Base-by-base conservation (phyloP, 2,113 vertebrate species). In the Channa argus region DNA sequence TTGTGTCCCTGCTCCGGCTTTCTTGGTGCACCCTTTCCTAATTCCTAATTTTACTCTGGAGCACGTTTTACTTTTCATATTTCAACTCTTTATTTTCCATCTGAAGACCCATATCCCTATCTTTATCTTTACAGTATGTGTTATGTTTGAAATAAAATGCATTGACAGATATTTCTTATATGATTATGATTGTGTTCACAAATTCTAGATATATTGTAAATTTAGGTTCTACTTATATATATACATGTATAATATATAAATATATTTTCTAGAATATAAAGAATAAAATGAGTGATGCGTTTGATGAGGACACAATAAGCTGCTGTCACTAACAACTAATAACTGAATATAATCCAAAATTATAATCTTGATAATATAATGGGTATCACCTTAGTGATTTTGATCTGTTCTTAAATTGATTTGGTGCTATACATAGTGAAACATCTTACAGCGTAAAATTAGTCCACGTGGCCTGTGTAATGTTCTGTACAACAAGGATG, bases 1-100 rank as follows among this genome's bases (percentile, higher is more conserved):
- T 58, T 55, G 55, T 56, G 61, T 69, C 36, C 15, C 47, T 77
- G 15, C 61, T 24, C 10, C 78, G 55, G 12, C 34, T n/a, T 39
- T 43, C 8, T 55, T 7, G 0, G 4, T 38, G 8, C 3, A 0
- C n/a, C 39, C 60, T 53, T 47, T 61, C 11, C 12, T 60, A 12
- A 44, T 6, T 69, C 39, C 37, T 63, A 11, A 11, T 47, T n/a
- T 56, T 7, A 73, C 37, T 51, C 15, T 63, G 37, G 24, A 6
- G 37, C 2, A 41, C 9, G 3, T 39, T 50, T 59, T 46, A 39
- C 6, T 36, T 7, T 44, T 11, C 12, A 24, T 39, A 33, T 47
- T 69, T 39, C 33, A 61, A 71, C 14, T 63, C 3, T 41, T 56
- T 53, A 37, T 24, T 62, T 37, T 45, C 11, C 2, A 13, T 47